These are phyloP conservation scores for Syngnathus floridae DNA, from an alignment of 2,113 vertebrate genomes.

Conservation along the genomic window DNA sequence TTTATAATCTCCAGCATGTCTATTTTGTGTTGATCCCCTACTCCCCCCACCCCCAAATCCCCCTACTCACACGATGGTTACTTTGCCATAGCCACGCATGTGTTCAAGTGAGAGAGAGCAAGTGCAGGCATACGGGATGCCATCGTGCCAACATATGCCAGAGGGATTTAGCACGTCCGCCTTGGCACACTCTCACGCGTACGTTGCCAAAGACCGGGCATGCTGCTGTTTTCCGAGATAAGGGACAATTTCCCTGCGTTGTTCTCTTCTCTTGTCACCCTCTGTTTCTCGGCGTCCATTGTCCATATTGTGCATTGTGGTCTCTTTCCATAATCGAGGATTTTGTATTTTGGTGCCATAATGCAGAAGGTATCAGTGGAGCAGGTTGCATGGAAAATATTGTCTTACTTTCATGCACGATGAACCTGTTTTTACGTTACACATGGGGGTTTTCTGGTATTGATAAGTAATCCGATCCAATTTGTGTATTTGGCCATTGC, in stretches of 20 bases:
- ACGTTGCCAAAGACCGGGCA: constrained; percentile 50
- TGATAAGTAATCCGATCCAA: neutral
- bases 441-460: neutral
- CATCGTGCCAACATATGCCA: constrained; percentile 66
- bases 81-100: constrained; percentile 47
- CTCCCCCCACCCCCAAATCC: constrained; percentile 19
- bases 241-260: constrained; percentile 52
- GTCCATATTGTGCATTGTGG: constrained; percentile 53
- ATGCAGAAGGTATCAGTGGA: neutral
- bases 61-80: constrained; percentile 24
- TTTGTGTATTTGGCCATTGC: neutral
- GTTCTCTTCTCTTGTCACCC: constrained; percentile 52
- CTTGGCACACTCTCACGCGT: constrained; percentile 37
- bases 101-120: constrained; percentile 43
- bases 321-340: constrained; percentile 37
- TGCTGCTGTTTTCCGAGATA: constrained; percentile 69
- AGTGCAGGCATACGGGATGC: constrained; percentile 59
- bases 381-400: constrained; percentile 5
- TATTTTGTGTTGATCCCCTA: constrained; percentile 53
- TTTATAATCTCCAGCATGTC: constrained; percentile 70
- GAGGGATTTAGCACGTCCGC: constrained; percentile 65
- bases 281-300: constrained; percentile 52
- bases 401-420: constrained; percentile 7
- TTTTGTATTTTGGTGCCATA: constrained; percentile 11
- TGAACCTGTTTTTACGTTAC: neutral